Base-by-base conservation (phyloP, 2,888 invertebrate genomes). In the Macrophya annulata region DNA sequence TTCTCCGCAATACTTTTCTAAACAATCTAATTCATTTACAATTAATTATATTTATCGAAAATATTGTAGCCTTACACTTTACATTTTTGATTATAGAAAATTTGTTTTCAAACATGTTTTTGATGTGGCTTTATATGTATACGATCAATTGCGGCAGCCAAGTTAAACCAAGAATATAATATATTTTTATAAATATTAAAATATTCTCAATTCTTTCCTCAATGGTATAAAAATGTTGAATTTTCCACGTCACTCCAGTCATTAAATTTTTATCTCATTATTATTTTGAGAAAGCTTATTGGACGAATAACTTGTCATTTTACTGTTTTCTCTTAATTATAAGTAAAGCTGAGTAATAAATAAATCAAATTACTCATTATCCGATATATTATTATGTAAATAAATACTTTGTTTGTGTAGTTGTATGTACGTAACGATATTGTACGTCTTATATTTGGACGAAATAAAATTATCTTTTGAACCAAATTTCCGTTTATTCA, bases 391-490 rank as follows among this genome's bases (percentile, higher is more conserved):
- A 45, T 10, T 8, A 77, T 51, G 21, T 40, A 81, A 40, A 81
- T 62, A 81, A 43, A 21, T 21, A 62, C 43, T 62, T 81, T 37
- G 40, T 4, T n/a, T 62, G 25, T 62, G 4, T 21, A 21, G 81
- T 81, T 40, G 6, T 81, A 25, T 40, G 6, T 81, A 25, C 31
- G 43, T 62, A 21, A 81, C 43, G 25, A 59, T 31, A 62, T 1
- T 62, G 43, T 62, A 43, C n/a, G 31, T 81, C 51, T n/a, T 59
- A n/a, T 62, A 21, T 81, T 81, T 37, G n/a, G 17, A 55, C 40
- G 81, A 62, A 81, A 81, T 81, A 81, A 81, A 81, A 62, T 81
- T 81, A 81, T 81, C 51, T 62, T 51, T 81, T 43, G 40, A 62
- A 59, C 43, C 81, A 12, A 81, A 59, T 62, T 21, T 21, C 8